Base-by-base conservation (phyloP, 2,888 invertebrate genomes). In the Tenthredo scrophulariae region DNA sequence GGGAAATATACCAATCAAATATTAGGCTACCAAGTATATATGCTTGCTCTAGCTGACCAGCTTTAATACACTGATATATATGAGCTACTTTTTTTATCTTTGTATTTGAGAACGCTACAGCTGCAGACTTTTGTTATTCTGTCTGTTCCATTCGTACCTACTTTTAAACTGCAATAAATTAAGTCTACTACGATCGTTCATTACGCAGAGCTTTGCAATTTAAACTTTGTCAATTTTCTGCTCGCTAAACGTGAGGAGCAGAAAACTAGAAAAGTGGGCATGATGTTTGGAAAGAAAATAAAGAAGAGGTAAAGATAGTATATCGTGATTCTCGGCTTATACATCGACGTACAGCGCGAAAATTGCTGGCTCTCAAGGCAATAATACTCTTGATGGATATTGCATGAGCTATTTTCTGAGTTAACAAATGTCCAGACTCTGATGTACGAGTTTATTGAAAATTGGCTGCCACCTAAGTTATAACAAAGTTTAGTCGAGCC, bases 121-220 rank as follows among this genome's bases (percentile, higher is more conserved):
- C 26, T 50, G 18, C 18, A 54, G 54, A 77, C 15, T 40, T 77
- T 50, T 54, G 50, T 62, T 62, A 37, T 80, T 29, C 15, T 7
- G 58, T 40, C 15, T n/a, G 62, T 50, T 80, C 40, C n/a, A 62
- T 65, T 62, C 40, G 37, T 79, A 84, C 40, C 22, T 79, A 84
- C 84, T 84, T 84, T 77, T 65, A 65, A 79, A 84, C 84, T 84
- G 40, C 84, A 67, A 80, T 84, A 50, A 84, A 84, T 84, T 84
- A 84, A 80, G 65, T 84, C 65, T 62, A 62, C 40, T 40, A 62
- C 80, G 62, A 80, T 62, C 80, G 80, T 80, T 80, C 80, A 80
- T 80, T 80, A 80, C 80, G 62, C 33, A 80, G 50, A 80, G 80
- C 80, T 62, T 37, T 80, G 80, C 80, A 80, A 80, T 80, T 80